Conservation (phyloP, 2,113 vertebrate species). For the Pao palembangensis region DNA sequence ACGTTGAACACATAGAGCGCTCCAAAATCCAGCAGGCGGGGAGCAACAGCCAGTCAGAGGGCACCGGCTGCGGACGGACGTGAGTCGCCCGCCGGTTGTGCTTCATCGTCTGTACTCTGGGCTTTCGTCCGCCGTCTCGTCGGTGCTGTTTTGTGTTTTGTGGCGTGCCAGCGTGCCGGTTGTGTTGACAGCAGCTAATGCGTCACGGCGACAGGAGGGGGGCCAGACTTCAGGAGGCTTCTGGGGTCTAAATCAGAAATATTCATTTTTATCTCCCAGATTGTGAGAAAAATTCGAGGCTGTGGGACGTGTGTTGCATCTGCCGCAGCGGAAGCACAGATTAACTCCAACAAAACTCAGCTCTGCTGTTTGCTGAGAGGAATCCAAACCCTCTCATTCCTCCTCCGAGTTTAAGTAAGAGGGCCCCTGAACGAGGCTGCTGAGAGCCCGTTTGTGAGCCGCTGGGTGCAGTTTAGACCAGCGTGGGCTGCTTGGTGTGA, state of each 20-base stretch:
- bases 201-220: constrained; percentile 15
- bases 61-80: constrained; percentile 85
- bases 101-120: constrained; percentile 5
- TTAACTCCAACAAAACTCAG: constrained; percentile 21
- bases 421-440: not conserved
- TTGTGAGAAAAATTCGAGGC: constrained; percentile 2
- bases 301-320: constrained; percentile 20
- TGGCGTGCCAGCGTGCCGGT: too few relatives aligned
- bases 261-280: not conserved
- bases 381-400: constrained; percentile 9
- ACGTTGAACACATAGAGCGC: constrained; percentile 94
- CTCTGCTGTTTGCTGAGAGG: not conserved
- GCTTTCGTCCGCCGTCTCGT: too few relatives aligned
- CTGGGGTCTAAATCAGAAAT: constrained; percentile 4
- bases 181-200: not conserved
- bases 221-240: constrained; percentile 2
- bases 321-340: constrained; percentile 19
- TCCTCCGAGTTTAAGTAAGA: not conserved
- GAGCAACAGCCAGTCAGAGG: constrained; percentile 86
- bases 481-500: not conserved
- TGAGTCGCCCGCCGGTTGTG: constrained; percentile 64
- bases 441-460: not conserved
- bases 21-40: constrained; percentile 91
- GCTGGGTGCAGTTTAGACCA: too few relatives aligned
- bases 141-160: too few relatives aligned